These are phyloP conservation scores for Falco berigora DNA, from an alignment of 2,797 vertebrate genomes.

Conservation along the genomic window DNA sequence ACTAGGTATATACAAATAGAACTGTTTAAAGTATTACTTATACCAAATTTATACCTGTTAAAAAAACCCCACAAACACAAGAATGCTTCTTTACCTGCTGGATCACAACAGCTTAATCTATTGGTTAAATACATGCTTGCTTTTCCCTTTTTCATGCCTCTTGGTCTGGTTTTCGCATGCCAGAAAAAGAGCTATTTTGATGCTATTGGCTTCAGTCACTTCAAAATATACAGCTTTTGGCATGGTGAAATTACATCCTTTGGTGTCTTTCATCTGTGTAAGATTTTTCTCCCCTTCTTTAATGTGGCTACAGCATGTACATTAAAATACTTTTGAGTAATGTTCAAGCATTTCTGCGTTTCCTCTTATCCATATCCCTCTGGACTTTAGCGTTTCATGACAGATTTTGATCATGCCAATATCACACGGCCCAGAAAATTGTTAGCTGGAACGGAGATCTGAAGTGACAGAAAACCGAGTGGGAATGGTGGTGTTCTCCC, in stretches of 20 bases:
- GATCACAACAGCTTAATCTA: background rate
- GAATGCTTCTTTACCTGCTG: background rate
- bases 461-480: background rate
- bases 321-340: conserved; percentile 35
- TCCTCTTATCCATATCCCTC: background rate
- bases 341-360: background rate
- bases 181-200: background rate
- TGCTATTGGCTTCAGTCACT: background rate
- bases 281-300: background rate
- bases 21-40: background rate
- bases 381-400: background rate
- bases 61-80: background rate
- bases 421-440: background rate
- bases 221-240: background rate
- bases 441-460: background rate
- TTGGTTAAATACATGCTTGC: background rate
- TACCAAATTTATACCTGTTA: background rate
- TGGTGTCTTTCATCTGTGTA: background rate
- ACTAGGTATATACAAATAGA: background rate
- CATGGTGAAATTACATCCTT: background rate
- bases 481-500: background rate
- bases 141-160: background rate
- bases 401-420: background rate
- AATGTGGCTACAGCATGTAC: background rate
- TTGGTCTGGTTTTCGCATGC: background rate